These are phyloP conservation scores for Chaetops frenatus DNA, from an alignment of 2,113 vertebrate species.

Conservation along the genomic window DNA sequence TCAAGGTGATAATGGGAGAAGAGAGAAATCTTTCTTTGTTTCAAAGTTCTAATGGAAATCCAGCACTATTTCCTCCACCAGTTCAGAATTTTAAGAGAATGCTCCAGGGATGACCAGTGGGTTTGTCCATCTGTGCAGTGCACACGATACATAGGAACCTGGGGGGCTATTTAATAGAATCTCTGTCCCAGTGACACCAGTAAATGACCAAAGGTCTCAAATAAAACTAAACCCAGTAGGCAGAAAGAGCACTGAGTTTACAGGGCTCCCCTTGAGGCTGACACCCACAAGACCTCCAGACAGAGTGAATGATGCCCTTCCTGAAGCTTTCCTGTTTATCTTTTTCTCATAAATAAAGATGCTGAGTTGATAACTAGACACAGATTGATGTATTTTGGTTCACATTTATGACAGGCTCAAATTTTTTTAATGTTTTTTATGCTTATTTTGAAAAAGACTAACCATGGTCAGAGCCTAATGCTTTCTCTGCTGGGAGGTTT, in stretches of 20 bases:
- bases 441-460: background rate
- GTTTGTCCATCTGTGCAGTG: background rate
- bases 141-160: background rate
- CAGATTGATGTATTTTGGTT: background rate
- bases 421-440: background rate
- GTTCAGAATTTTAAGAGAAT: background rate
- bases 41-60: background rate
- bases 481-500: background rate
- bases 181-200: background rate
- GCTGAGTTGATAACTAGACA: background rate
- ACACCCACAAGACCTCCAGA: background rate
- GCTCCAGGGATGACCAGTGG: fast-evolving
- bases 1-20: background rate
- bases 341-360: background rate
- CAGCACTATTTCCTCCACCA: background rate
- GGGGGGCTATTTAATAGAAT: background rate
- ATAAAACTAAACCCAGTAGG: background rate
- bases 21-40: background rate
- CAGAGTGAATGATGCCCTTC: background rate
- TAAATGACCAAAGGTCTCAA: background rate
- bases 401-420: background rate
- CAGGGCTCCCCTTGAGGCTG: background rate
- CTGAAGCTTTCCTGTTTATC: background rate
- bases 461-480: background rate
- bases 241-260: background rate